These are phyloP conservation scores for Rhegmatorhina hoffmannsi DNA, from an alignment of 2,113 vertebrate species.

Conservation along the genomic window DNA sequence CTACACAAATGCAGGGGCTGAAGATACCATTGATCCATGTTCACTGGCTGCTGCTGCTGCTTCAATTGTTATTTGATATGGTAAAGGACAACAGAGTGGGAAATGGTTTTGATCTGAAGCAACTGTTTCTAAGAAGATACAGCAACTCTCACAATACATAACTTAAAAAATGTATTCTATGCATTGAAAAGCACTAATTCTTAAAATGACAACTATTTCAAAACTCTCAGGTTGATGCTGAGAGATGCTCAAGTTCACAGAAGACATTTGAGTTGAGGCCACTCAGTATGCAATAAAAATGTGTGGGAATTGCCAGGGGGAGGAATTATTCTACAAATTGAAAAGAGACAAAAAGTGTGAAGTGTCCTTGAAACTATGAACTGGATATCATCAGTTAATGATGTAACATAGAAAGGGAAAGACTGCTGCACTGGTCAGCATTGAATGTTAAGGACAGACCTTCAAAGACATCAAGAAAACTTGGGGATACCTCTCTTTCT, in stretches of 20 bases:
- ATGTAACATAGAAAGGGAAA: background rate
- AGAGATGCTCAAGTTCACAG: conserved; percentile 25
- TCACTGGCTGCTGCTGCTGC: conserved; percentile 77
- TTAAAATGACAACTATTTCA: conserved; percentile 40
- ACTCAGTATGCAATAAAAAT: background rate
- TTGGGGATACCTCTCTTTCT: background rate
- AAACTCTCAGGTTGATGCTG: conserved; percentile 3
- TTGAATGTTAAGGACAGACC: background rate
- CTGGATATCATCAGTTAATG: background rate
- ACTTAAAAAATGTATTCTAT: conserved; percentile 11
- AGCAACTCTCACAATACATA: conserved; percentile 75
- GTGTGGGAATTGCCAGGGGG: conserved; percentile 23
- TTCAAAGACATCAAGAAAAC: background rate
- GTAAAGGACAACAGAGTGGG: conserved; percentile 74
- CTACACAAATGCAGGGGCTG: conserved; percentile 81
- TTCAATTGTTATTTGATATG: conserved; percentile 86
- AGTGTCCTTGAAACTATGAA: conserved; percentile 22
- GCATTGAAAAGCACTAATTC: conserved; percentile 33
- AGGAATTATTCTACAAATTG: conserved; percentile 20
- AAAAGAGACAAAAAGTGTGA: conserved; percentile 26
- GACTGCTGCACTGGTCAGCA: background rate
- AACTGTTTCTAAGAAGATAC: conserved; percentile 85
- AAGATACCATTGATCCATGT: conserved; percentile 85
- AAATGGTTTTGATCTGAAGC: conserved; percentile 74
- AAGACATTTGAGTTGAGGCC: background rate